A percentile compares a stretch with the other conserved stretches of the same genome.
phyloP scores from a whole-genome alignment of 35 echinoderm and acorn worm species.

The Stichopus chloronotus region DNA sequence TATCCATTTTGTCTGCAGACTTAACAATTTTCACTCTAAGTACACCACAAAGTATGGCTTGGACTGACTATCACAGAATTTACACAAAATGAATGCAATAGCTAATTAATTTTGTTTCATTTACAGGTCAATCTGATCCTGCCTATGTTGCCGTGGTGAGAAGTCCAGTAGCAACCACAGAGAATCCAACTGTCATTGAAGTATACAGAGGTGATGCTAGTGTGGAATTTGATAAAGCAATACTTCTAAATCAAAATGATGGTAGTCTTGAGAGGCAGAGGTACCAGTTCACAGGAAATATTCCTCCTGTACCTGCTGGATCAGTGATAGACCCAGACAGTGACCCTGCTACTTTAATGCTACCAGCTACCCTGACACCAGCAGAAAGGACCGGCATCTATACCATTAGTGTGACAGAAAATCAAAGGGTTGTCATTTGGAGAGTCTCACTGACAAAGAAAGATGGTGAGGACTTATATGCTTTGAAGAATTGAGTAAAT shows the following conservation, averaged over 20 bases:
- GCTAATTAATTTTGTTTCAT: too few relatives aligned
- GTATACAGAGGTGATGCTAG: not conserved
- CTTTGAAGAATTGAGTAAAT: too few relatives aligned
- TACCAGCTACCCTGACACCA: not conserved
- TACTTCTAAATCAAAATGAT: not conserved
- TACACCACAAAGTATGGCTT: too few relatives aligned
- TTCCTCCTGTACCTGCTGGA: not conserved
- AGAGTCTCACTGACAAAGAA: not conserved
- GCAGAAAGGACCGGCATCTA: not conserved
- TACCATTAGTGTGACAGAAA: not conserved
- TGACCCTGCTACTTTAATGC: not conserved
- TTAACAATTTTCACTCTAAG: too few relatives aligned
- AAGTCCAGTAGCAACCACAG: not conserved
- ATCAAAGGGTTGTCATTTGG: not conserved
- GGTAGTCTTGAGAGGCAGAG: not conserved
- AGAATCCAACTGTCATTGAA: not conserved
- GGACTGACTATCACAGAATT: too few relatives aligned
- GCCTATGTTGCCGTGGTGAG: not conserved
- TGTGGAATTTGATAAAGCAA: conserved; percentile 18
- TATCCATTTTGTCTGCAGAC: too few relatives aligned
- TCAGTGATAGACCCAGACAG: not conserved
- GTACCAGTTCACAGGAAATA: not conserved
- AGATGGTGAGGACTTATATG: not conserved
- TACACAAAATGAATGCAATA: too few relatives aligned
- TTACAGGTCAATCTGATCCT: not conserved